Evolutionary conservation across 1,140 invertebrate genomes (phyloP).

Genomic region (Drusus annulatus): DNA sequence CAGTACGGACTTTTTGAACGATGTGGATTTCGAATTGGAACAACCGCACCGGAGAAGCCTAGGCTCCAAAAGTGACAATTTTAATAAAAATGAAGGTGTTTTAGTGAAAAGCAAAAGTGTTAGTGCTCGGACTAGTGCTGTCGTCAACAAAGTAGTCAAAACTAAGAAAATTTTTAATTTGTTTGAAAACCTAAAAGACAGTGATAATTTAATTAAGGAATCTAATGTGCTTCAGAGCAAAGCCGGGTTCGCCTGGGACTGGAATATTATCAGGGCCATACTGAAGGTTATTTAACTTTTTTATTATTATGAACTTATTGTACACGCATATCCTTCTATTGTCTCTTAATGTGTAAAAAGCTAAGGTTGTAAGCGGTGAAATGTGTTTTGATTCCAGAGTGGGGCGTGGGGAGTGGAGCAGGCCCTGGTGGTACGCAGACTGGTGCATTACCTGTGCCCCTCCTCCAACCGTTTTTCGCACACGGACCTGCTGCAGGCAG

Average conservation of each 20-base stretch:
- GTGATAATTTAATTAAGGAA: slow-evolving; percentile 80
- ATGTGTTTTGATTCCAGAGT: slow-evolving; percentile 33
- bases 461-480: slow-evolving; percentile 89
- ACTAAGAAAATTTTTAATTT: slow-evolving; percentile 67
- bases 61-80: slow-evolving; percentile 66
- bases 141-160: slow-evolving; percentile 66
- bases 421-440: slow-evolving; percentile 83
- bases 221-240: slow-evolving; percentile 82
- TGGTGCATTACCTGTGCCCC: slow-evolving; percentile 91
- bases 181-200: slow-evolving; percentile 69
- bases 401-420: slow-evolving; percentile 76
- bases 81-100: slow-evolving; percentile 65
- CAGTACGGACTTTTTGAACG: slow-evolving; percentile 65
- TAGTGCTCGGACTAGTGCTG: slow-evolving; percentile 66
- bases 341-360: not conserved
- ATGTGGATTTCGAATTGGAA: slow-evolving; percentile 66
- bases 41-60: slow-evolving; percentile 67
- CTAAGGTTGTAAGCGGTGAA: no score
- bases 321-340: not conserved
- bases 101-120: slow-evolving; percentile 71
- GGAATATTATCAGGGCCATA: slow-evolving; percentile 85
- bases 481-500: slow-evolving; percentile 70
- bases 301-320: not conserved
- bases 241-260: slow-evolving; percentile 85
- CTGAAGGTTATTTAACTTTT: slow-evolving; percentile 75